Percentiles rank a stretch among this genome's conserved stretches.
phyloP scores from a whole-genome alignment of 2,888 invertebrate species.

The Dromius quadrimaculatus region DNA sequence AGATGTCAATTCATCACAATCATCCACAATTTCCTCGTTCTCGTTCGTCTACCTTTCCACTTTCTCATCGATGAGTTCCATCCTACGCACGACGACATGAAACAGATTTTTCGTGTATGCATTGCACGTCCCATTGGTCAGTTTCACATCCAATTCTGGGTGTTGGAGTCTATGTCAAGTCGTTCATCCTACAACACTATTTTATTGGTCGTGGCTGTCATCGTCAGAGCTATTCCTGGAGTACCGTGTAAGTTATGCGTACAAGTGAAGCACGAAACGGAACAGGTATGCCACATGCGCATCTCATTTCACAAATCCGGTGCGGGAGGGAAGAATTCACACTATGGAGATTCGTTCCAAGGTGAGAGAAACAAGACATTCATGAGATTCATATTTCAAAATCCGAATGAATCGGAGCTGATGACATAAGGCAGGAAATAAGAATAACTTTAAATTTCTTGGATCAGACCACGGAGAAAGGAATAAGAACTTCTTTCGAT shows the following conservation, averaged over 20 bases:
- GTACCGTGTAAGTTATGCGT: conserved; percentile 54
- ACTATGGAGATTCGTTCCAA: too few species aligned
- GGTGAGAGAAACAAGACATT: too few species aligned
- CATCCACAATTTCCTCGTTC: conserved; percentile 23
- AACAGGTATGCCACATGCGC: conserved; percentile 45
- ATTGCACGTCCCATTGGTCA: conserved; percentile 37
- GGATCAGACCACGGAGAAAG: too few species aligned
- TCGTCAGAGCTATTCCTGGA: conserved; percentile 54
- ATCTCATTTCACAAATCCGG: conserved; percentile 37
- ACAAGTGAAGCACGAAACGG: conserved; percentile 55
- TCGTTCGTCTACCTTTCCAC: conserved; percentile 1
- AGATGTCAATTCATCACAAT: conserved; percentile 10
- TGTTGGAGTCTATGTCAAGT: conserved; percentile 6
- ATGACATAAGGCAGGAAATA: too few species aligned
- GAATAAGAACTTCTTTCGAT: too few species aligned
- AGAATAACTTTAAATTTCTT: too few species aligned
- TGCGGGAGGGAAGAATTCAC: neutral
- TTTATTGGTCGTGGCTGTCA: conserved; percentile 55
- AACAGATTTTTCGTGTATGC: neutral
- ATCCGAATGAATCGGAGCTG: too few species aligned
- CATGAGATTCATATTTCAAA: too few species aligned
- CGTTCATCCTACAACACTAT: conserved; percentile 47
- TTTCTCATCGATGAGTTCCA: conserved; percentile 2
- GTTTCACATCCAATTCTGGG: conserved; percentile 44
- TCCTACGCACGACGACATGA: neutral